These are phyloP conservation scores for Denticeps clupeoides DNA, from an alignment of 2,797 vertebrate species.

Conservation along the genomic window DNA sequence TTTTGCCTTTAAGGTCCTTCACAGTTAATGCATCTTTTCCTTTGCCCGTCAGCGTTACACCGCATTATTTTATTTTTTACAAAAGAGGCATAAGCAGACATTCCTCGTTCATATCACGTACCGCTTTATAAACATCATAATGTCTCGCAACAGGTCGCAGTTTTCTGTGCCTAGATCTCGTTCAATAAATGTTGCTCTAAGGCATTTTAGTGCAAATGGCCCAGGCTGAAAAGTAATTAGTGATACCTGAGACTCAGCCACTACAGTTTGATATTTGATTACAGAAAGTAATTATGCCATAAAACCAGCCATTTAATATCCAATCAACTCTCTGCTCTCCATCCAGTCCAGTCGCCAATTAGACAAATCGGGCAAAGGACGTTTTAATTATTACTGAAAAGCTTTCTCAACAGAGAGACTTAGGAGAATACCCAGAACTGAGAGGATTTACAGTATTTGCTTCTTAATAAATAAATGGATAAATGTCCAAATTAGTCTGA, in stretches of 20 bases:
- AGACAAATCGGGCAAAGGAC: slow-evolving; percentile 2
- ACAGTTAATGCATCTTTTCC: too few species aligned
- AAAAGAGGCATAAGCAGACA: too few species aligned
- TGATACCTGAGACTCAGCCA: slow-evolving; percentile 7
- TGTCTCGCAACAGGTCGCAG: not conserved
- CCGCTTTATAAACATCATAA: too few species aligned
- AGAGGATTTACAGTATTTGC: slow-evolving; percentile 5
- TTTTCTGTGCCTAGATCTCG: not conserved
- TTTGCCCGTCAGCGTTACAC: too few species aligned
- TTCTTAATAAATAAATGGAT: slow-evolving; percentile 6
- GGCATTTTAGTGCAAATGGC: not conserved
- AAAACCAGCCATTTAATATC: slow-evolving; percentile 9
- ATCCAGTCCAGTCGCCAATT: slow-evolving; percentile 8
- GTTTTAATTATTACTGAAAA: slow-evolving; percentile 28
- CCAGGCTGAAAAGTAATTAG: not conserved
- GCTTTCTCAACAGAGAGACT: slow-evolving; percentile 27
- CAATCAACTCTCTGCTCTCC: slow-evolving; percentile 7
- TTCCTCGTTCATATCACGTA: too few species aligned
- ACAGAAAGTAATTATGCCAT: slow-evolving; percentile 15
- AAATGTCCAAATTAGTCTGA: not conserved
- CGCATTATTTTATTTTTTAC: too few species aligned
- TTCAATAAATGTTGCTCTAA: not conserved
- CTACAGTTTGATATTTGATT: slow-evolving; percentile 13
- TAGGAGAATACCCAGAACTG: slow-evolving; percentile 9
- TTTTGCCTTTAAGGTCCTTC: too few species aligned